Evolutionary conservation across 1,140 invertebrate genomes (phyloP).

Genomic region (Mesaphorura yosii): DNA sequence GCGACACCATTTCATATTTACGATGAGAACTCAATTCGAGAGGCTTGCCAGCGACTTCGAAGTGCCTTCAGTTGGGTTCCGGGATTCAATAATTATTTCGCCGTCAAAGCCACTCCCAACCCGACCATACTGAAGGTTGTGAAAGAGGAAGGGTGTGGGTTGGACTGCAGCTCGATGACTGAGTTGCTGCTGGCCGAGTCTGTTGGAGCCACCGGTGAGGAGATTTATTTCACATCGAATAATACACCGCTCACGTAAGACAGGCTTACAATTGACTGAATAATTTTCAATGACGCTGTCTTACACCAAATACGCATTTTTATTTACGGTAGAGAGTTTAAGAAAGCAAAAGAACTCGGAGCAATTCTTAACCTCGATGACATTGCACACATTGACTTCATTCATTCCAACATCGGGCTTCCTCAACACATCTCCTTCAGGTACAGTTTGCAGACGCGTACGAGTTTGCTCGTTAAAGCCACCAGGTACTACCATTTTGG

Average conservation of each 20-base stretch:
- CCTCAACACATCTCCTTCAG: neutral
- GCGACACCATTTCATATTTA: neutral
- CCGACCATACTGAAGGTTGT: conserved; percentile 1
- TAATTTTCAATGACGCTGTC: neutral
- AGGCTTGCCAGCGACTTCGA: neutral
- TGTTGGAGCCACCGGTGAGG: neutral
- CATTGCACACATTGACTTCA: neutral
- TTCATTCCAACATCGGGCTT: neutral
- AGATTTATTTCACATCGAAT: conserved; percentile 1
- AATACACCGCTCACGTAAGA: neutral
- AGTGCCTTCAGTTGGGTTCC: neutral
- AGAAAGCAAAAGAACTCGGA: neutral
- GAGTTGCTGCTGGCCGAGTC: neutral
- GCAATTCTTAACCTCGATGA: neutral
- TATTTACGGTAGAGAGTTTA: neutral
- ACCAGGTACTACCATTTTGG: too few relatives aligned
- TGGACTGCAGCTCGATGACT: neutral
- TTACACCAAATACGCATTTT: too few relatives aligned
- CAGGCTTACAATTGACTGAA: neutral
- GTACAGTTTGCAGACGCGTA: too few relatives aligned
- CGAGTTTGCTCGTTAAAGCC: too few relatives aligned
- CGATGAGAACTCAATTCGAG: neutral
- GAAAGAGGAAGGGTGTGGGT: neutral
- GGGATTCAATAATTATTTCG: neutral
- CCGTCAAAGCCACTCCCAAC: neutral